These are phyloP conservation scores for Drosophila bocqueti DNA, from an alignment of 1,140 invertebrate species.

Conservation along the genomic window DNA sequence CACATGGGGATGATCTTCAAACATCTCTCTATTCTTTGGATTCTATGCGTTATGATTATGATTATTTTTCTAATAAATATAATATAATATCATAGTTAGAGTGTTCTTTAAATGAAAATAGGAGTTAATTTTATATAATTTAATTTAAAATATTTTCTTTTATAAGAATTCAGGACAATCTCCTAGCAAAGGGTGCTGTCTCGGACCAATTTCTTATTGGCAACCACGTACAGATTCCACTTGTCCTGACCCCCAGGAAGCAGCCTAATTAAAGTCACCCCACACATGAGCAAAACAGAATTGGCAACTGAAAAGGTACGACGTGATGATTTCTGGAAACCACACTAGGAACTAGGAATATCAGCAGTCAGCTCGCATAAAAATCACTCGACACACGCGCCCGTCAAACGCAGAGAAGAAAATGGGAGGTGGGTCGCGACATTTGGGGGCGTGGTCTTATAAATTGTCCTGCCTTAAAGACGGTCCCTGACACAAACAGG, in stretches of 20 bases:
- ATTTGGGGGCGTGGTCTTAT: slow-evolving; percentile 50
- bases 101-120: not conserved
- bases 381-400: slow-evolving; percentile 68
- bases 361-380: slow-evolving; percentile 66
- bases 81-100: too few species aligned
- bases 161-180: not conserved
- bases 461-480: slow-evolving; percentile 70
- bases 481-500: slow-evolving; percentile 60
- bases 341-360: slow-evolving; percentile 28
- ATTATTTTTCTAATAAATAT: too few species aligned
- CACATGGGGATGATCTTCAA: too few species aligned
- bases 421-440: slow-evolving; percentile 28
- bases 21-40: too few species aligned
- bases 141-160: not conserved
- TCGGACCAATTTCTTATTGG: not conserved
- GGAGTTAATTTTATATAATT: not conserved
- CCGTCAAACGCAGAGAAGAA: slow-evolving; percentile 63
- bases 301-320: slow-evolving; percentile 20
- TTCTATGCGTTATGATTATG: too few species aligned
- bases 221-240: slow-evolving; percentile 3
- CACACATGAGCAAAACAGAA: slow-evolving; percentile 2
- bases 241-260: slow-evolving; percentile 23
- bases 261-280: slow-evolving; percentile 72
- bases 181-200: not conserved
- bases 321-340: slow-evolving; percentile 20